phyloP scores from a whole-genome alignment of 1,140 invertebrate genomes.

The Drosophila arawakana region DNA sequence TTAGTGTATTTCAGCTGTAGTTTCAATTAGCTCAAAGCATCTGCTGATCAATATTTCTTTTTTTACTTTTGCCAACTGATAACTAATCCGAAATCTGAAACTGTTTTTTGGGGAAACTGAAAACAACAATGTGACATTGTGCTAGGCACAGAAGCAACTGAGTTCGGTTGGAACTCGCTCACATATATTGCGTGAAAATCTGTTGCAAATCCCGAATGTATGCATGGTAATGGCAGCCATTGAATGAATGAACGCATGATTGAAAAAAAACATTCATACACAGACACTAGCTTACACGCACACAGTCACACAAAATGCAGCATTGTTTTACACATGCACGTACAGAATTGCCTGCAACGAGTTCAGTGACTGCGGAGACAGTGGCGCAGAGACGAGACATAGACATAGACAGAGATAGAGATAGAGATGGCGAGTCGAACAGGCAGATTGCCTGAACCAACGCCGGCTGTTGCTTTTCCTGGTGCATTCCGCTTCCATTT shows the following conservation, averaged over 20 bases:
- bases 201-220: constrained; percentile 75
- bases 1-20: background rate
- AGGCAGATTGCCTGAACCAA: constrained; percentile 18
- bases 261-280: constrained; percentile 71
- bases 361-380: constrained; percentile 67
- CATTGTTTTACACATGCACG: constrained; percentile 29
- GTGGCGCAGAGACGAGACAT: background rate
- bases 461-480: constrained; percentile 60
- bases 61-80: constrained; percentile 14
- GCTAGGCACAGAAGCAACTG: background rate
- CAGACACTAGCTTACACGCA: constrained; percentile 9
- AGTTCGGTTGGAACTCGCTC: background rate
- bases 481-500: constrained; percentile 7
- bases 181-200: constrained; percentile 46
- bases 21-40: constrained; percentile 42
- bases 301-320: constrained; percentile 13
- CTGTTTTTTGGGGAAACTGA: constrained; percentile 33
- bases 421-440: background rate
- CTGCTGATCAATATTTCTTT: constrained; percentile 29
- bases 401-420: background rate
- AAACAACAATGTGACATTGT: constrained; percentile 37
- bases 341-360: constrained; percentile 25
- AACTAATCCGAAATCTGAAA: constrained; percentile 32
- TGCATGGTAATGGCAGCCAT: constrained; percentile 61
- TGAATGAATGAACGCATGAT: constrained; percentile 73